Base-by-base conservation (phyloP, 2,113 vertebrate genomes). In the Mirounga angustirostris region DNA sequence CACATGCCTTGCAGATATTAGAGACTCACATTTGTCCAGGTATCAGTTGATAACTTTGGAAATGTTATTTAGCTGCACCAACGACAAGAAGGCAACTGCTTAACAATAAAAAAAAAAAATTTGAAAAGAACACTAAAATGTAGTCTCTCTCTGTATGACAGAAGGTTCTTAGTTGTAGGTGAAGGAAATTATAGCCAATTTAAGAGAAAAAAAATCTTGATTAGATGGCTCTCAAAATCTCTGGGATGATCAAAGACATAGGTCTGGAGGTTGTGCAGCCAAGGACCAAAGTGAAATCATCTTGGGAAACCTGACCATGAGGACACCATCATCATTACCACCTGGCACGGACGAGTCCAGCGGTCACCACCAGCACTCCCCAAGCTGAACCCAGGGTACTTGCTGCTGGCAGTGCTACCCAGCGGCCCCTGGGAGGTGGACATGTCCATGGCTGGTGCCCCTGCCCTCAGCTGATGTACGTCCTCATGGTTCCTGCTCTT, bases 261-360 rank as follows among this genome's bases (percentile, higher is more conserved):
- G 15, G 6, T 33, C 28, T 71, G 26, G 56, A 80, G 3, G 4
- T 74, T 79, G 52, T 30, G 2, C 12, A 83, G 33, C 14, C 12
- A 93, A 65, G 52, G 28, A 63, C 30, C 79, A 86, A 89, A 71
- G 16, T 46, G 22, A 94, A 87, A 78, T 91, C 61, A 84, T 50
- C 63, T 76, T 40, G 24, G 18, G 65, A 74, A 58, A 19, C 2
- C 13, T 85, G 19, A 89, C 50, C 43, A 58, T 73, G 54, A 84
- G 80, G 56, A 54, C 4, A 82, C 2, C 5, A 12, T 13, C 84
- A 58, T 71, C 81, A 74, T n/a, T 9, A 33, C 2, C 8, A 5
- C 10, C 30, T 12, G 46, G 4, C 12, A 22, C 11, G 1, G 19
- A 43, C 2, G 8, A 74, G 15, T 5, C 12, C 24, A 30, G 40